Evolutionary conservation across 2,888 invertebrate species (phyloP).

Genomic region (Fragum whitleyi): DNA sequence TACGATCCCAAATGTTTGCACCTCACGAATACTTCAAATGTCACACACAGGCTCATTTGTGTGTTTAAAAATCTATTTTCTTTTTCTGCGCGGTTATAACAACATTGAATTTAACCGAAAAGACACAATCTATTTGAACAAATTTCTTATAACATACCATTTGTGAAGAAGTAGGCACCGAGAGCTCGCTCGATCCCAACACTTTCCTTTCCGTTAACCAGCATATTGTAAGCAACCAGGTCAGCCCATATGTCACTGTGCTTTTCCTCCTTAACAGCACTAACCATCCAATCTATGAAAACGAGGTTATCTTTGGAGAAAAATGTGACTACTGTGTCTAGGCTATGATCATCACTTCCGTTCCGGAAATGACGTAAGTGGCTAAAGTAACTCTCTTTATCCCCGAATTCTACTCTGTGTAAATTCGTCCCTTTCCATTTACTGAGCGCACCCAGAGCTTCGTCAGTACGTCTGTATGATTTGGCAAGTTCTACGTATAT

Average conservation of each 20-base stretch:
- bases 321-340: background rate
- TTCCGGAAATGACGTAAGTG: constrained; percentile 23
- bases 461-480: constrained; percentile 29
- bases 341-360: background rate
- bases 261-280: constrained; percentile 34
- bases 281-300: constrained; percentile 39
- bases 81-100: too few species aligned
- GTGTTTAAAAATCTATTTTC: too few species aligned
- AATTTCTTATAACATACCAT: constrained; percentile 32
- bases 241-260: constrained; percentile 46
- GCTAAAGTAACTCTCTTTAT: background rate
- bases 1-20: too few species aligned
- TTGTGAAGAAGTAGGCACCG: constrained; percentile 40
- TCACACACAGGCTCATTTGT: too few species aligned
- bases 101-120: too few species aligned
- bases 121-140: too few species aligned
- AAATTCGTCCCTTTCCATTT: constrained; percentile 12
- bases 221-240: constrained; percentile 51
- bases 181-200: constrained; percentile 44
- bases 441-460: constrained; percentile 23
- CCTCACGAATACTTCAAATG: too few species aligned
- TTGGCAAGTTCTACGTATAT: constrained; percentile 15
- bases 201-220: constrained; percentile 40
- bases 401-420: background rate
- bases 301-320: constrained; percentile 6